Conservation (phyloP, 1,140 invertebrate genomes). For the Aphelenchoides avenae region DNA sequence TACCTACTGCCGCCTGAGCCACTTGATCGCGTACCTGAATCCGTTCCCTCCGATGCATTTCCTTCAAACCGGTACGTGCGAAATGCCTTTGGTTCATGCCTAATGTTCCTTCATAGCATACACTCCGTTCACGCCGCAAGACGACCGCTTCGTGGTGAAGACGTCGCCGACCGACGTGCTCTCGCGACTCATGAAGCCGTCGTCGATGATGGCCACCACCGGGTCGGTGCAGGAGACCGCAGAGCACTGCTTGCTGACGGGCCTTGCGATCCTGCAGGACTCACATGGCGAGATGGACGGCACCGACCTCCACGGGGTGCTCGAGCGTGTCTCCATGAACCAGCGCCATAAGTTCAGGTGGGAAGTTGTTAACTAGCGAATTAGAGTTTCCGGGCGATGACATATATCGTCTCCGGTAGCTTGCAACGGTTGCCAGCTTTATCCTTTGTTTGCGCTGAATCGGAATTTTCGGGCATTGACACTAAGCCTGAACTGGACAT, state of each 20-base stretch:
- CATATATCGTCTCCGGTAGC: too few species aligned
- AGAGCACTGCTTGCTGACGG: slow-evolving; percentile 38
- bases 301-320: not conserved
- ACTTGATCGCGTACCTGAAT: slow-evolving; percentile 87
- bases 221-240: slow-evolving; percentile 6
- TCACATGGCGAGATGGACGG: slow-evolving; percentile 1
- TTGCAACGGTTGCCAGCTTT: too few species aligned
- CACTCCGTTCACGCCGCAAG: slow-evolving; percentile 6
- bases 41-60: slow-evolving; percentile 94
- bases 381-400: too few species aligned
- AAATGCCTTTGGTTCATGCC: slow-evolving; percentile 1
- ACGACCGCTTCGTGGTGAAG: slow-evolving; percentile 14
- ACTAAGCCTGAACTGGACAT: too few species aligned
- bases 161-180: slow-evolving; percentile 12
- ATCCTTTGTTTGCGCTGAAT: too few species aligned
- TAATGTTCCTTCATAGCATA: slow-evolving; percentile 5
- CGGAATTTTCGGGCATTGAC: too few species aligned
- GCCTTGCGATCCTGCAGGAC: slow-evolving; percentile 34
- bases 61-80: slow-evolving; percentile 80
- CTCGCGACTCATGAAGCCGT: slow-evolving; percentile 11
- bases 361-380: slow-evolving; percentile 1
- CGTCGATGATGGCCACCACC: slow-evolving; percentile 8
- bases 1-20: slow-evolving; percentile 97
- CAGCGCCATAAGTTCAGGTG: slow-evolving; percentile 13
- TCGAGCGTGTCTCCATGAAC: slow-evolving; percentile 1